These are phyloP conservation scores for Phortica okadai DNA, from an alignment of 2,888 invertebrate species.

Conservation along the genomic window DNA sequence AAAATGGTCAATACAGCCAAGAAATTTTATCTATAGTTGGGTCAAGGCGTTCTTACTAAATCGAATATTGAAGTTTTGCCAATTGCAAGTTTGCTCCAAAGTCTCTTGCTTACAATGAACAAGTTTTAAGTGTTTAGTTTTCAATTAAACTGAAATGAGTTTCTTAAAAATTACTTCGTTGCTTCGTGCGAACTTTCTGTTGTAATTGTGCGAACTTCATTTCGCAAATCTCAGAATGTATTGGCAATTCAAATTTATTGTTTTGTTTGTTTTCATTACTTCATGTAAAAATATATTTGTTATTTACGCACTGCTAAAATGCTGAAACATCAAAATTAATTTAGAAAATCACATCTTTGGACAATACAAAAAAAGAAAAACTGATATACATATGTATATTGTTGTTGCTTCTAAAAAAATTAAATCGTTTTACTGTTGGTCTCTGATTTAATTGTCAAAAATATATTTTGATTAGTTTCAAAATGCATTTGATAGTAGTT, in stretches of 20 bases:
- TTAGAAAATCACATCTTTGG: background rate
- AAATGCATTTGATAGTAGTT: too few relatives aligned
- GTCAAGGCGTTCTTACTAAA: conserved; percentile 24
- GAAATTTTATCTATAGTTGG: background rate
- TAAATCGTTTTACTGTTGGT: too few relatives aligned
- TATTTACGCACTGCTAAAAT: background rate
- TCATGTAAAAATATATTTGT: conserved; percentile 14
- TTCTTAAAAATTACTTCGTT: background rate
- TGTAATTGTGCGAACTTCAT: conserved; percentile 3
- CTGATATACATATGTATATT: too few relatives aligned
- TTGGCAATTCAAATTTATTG: conserved; percentile 61
- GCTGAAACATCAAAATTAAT: background rate
- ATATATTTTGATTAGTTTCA: too few relatives aligned
- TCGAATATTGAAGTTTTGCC: background rate
- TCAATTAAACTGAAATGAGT: conserved; percentile 6
- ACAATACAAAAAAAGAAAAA: background rate
- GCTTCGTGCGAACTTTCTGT: background rate
- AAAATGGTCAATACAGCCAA: background rate
- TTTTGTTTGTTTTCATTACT: conserved; percentile 69
- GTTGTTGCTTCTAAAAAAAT: too few relatives aligned
- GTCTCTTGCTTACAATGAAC: background rate
- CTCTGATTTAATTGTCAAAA: too few relatives aligned
- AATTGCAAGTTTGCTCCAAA: background rate
- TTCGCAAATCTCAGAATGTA: background rate
- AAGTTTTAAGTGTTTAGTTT: conserved; percentile 1